These are phyloP conservation scores for Tetheella fluctuosa DNA, from an alignment of 2,888 invertebrate genomes.

Conservation along the genomic window DNA sequence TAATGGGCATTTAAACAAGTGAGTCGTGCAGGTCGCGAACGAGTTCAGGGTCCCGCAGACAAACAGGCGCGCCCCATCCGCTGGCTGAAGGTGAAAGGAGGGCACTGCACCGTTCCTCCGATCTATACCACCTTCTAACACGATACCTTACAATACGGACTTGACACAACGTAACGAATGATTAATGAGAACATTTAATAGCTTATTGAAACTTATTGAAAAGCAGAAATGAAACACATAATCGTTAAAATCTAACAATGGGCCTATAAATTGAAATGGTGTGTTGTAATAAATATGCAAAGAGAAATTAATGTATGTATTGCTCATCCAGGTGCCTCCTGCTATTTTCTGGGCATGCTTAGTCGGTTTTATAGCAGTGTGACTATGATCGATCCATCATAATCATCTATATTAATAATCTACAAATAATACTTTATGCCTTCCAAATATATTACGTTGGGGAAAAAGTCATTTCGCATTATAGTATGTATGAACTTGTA, in stretches of 20 bases:
- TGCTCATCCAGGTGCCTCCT: no score
- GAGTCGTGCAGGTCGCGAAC: slow-evolving; percentile 41
- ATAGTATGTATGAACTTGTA: no score
- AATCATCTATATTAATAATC: no score
- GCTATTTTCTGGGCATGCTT: no score
- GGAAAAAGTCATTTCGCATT: no score
- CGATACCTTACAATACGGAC: slow-evolving; percentile 7
- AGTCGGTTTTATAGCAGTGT: no score
- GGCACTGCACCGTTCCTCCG: slow-evolving; percentile 53
- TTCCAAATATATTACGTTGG: no score
- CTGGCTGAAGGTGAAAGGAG: slow-evolving; percentile 60
- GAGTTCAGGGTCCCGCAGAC: slow-evolving; percentile 53
- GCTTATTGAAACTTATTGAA: slow-evolving; percentile 13
- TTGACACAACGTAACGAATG: not conserved
- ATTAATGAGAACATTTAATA: slow-evolving; percentile 12
- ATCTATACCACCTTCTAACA: slow-evolving; percentile 13
- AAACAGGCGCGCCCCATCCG: slow-evolving; percentile 30
- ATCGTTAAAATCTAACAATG: slow-evolving; percentile 13
- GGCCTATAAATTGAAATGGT: not conserved
- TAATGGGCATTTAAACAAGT: slow-evolving; percentile 13
- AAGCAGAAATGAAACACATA: not conserved
- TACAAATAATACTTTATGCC: no score
- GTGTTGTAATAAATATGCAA: no score
- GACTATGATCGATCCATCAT: no score
- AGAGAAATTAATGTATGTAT: no score